These are phyloP conservation scores for Chamaea fasciata DNA, from an alignment of 2,113 vertebrate species.

Conservation along the genomic window DNA sequence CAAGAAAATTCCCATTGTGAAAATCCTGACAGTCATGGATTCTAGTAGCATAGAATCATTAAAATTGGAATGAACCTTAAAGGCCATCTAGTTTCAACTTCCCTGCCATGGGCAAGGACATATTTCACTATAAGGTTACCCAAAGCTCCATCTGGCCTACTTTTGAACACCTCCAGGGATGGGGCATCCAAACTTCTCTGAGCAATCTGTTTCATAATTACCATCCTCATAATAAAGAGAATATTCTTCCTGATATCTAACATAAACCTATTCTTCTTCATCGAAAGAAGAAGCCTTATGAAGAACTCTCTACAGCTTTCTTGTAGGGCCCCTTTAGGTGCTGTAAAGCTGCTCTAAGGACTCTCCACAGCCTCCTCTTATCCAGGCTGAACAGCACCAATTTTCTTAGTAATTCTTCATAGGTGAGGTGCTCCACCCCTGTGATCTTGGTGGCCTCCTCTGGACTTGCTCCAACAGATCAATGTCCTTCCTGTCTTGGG, in stretches of 20 bases:
- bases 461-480: rapidly evolving
- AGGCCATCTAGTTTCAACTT: neutral
- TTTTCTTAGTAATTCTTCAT: neutral
- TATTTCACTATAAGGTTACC: neutral
- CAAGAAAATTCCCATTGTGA: neutral
- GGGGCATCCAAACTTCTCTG: neutral
- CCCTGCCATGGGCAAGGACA: neutral
- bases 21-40: neutral
- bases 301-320: neutral
- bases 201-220: neutral
- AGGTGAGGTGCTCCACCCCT: neutral
- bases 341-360: neutral
- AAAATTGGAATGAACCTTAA: neutral
- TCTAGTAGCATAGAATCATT: neutral
- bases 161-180: neutral
- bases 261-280: neutral
- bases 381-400: neutral
- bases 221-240: neutral
- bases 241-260: neutral
- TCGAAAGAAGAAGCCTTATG: neutral
- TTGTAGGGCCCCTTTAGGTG: neutral
- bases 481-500: neutral
- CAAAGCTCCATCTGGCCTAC: neutral
- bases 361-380: neutral
- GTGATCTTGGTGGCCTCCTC: neutral